Base-by-base conservation (phyloP, 2,113 vertebrate species). In the Crotophaga sulcirostris region DNA sequence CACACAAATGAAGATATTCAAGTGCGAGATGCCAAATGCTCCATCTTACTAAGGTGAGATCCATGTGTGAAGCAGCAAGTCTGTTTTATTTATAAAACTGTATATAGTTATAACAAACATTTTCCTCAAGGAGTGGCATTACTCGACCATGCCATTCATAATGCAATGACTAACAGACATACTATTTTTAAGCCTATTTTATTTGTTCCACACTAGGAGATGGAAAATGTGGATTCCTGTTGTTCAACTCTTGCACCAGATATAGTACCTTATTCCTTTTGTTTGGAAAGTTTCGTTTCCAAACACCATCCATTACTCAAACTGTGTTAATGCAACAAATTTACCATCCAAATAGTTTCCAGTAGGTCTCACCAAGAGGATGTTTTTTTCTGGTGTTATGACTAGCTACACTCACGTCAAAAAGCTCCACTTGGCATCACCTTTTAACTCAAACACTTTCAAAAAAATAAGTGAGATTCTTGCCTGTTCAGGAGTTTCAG, bases 191-290 rank as follows among this genome's bases (percentile, higher is more conserved):
- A 94, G 55, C 75, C 79, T 87, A 52, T 36, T 90, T 74, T 77
- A 26, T 95, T 94, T 94, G 68, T 84, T 74, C 79, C 77, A 66
- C 34, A 33, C 13, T 4, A 59, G 94, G 90, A 93, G 92, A 75
- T 63, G 92, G 96, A 96, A 96, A 97, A 96, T 72, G 66, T 23
- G 79, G 78, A 84, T 84, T 86, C 76, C 89, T 75, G 83, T 60
- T 74, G 85, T 66, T 80, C 67, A 49, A 8, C 10, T 79, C 63
- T 58, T 69, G 42, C 1, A 4, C 85, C 79, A 92, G 87, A 81
- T 56, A 31, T 2, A 93, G 86, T 36, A 68, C 52, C 42, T 86
- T 20, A 68, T 78, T 84, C 47, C 92, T 75, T 89, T 38, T 33
- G 47, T 92, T 78, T 60, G 92, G 79, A 68, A 93, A 86, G 56